phyloP scores from a whole-genome alignment of 2,113 vertebrate species.

The Thomomys bottae region DNA sequence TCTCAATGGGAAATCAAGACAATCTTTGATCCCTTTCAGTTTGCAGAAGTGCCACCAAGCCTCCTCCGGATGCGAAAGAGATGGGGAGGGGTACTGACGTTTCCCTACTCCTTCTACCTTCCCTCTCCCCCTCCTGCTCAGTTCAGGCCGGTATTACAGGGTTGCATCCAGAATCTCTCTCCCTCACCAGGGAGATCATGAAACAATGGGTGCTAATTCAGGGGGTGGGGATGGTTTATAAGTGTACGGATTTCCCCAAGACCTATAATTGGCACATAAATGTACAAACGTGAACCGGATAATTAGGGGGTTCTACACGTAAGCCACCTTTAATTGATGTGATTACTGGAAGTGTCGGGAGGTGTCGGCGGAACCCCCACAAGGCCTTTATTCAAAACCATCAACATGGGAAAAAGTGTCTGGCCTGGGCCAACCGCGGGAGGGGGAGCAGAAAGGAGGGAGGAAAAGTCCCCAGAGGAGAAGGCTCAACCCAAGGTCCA shows the following conservation, averaged over 20 bases:
- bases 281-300: constrained; percentile 69
- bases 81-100: not conserved
- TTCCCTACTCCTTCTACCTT: not conserved
- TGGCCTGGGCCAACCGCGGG: not conserved
- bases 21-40: constrained; percentile 72
- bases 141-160: not conserved
- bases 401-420: constrained; percentile 58
- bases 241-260: constrained; percentile 70
- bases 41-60: constrained; percentile 53
- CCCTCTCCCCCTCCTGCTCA: not conserved
- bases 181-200: constrained; percentile 45
- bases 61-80: not conserved
- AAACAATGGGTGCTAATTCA: constrained; percentile 79
- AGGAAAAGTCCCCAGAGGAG: not conserved
- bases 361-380: constrained; percentile 63
- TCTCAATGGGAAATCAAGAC: constrained; percentile 75
- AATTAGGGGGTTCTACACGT: constrained; percentile 63
- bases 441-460: not conserved
- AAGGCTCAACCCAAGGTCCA: not conserved
- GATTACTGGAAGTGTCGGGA: constrained; percentile 70
- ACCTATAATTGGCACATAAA: constrained; percentile 74
- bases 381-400: constrained; percentile 63
- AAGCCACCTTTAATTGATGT: constrained; percentile 73
- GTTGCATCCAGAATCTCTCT: constrained; percentile 42
- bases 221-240: constrained; percentile 66